Percentiles rank a stretch among this genome's conserved stretches.
Evolutionary conservation across 2,113 vertebrate species (phyloP).

Genomic region (Halcyon senegalensis): DNA sequence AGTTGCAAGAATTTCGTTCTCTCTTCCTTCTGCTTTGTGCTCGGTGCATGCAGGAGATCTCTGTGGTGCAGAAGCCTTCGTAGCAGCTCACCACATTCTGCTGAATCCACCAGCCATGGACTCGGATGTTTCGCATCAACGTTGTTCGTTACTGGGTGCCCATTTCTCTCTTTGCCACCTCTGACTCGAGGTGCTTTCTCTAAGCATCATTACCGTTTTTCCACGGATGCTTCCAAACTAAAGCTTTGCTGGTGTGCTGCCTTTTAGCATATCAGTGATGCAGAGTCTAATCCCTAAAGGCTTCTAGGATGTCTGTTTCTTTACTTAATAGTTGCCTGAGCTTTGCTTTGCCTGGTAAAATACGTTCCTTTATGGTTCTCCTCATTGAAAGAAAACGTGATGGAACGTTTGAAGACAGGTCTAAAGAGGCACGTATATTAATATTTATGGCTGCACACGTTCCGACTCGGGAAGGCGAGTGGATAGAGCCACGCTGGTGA

Average conservation of each 20-base stretch:
- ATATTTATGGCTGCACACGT: constrained; percentile 37
- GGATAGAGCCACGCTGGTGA: neutral
- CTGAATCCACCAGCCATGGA: neutral
- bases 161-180: neutral
- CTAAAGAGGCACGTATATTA: neutral
- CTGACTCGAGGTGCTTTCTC: neutral
- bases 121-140: neutral
- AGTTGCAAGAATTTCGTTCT: neutral
- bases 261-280: neutral
- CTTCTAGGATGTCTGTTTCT: constrained; percentile 5
- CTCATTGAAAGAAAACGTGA: constrained; percentile 24
- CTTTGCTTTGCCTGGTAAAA: constrained; percentile 44
- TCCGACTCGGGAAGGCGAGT: neutral
- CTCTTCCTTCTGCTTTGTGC: neutral
- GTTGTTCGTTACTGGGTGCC: neutral
- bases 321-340: constrained; percentile 4
- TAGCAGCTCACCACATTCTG: neutral
- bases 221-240: neutral
- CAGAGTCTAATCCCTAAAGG: neutral
- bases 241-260: neutral
- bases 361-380: constrained; percentile 12
- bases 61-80: neutral
- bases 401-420: constrained; percentile 31
- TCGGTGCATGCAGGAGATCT: neutral
- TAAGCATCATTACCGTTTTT: constrained; percentile 9